Percentiles rank a stretch among this genome's conserved stretches.
phyloP scores from a whole-genome alignment of 2,113 vertebrate genomes.

The Phaethornis superciliosus region DNA sequence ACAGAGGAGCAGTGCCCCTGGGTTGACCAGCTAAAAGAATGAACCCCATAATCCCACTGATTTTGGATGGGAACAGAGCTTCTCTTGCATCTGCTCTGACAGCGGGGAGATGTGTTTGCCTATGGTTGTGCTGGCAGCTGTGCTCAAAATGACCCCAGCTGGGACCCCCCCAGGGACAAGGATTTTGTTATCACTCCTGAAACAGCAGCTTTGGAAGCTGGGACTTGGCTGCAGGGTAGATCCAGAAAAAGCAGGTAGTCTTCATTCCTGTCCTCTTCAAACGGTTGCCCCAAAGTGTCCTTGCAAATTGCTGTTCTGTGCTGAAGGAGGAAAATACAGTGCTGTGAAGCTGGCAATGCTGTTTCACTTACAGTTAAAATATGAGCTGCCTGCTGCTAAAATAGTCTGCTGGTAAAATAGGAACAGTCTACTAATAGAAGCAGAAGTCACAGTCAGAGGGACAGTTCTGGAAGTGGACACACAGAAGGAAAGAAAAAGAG shows the following conservation, averaged over 20 bases:
- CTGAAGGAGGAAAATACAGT: background rate
- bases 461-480: background rate
- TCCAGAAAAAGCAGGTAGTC: background rate
- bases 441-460: background rate
- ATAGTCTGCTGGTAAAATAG: background rate
- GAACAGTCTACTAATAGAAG: background rate
- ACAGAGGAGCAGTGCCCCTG: background rate
- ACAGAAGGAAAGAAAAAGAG: background rate
- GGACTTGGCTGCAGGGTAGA: background rate
- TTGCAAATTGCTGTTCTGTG: background rate
- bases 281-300: background rate
- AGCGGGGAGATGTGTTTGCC: background rate
- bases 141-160: background rate
- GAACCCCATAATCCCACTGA: background rate
- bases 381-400: background rate
- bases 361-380: background rate
- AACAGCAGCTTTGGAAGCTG: background rate
- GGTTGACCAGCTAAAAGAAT: background rate
- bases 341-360: background rate
- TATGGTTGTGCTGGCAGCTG: background rate
- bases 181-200: background rate
- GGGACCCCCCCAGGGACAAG: accelerated
- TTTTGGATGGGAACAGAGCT: background rate
- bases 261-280: background rate
- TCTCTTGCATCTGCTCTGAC: background rate